Percentiles rank a stretch among this genome's conserved stretches.
phyloP scores from a whole-genome alignment of 2,797 vertebrate species.

The Atherinosoma microstoma region DNA sequence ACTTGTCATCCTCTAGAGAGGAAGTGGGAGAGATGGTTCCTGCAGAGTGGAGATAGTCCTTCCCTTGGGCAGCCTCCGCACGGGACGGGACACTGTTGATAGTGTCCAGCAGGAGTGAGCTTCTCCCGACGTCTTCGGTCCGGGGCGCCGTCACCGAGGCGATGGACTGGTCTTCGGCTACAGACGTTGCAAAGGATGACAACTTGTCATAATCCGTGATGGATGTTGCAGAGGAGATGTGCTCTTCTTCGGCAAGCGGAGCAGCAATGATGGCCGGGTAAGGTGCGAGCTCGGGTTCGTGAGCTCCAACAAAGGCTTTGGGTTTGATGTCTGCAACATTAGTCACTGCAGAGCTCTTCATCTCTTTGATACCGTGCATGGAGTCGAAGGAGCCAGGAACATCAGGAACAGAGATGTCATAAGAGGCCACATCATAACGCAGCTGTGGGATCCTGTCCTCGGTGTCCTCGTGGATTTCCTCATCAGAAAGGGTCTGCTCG shows the following conservation, averaged over 20 bases:
- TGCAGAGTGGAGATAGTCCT: constrained; percentile 95
- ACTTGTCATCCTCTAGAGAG: constrained; percentile 97
- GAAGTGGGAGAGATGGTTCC: constrained; percentile 98
- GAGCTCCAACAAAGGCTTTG: constrained; percentile 83
- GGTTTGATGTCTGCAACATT: constrained; percentile 79
- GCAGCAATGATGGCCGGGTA: constrained; percentile 92
- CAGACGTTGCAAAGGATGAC: constrained; percentile 96
- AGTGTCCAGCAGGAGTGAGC: constrained; percentile 91
- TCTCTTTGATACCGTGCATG: constrained; percentile 85
- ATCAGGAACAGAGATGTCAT: constrained; percentile 90
- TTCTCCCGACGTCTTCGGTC: constrained; percentile 93
- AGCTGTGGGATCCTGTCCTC: constrained; percentile 92
- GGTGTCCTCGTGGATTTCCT: constrained; percentile 95
- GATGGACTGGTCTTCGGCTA: constrained; percentile 96
- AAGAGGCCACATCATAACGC: constrained; percentile 87
- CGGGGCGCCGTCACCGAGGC: constrained; percentile 95
- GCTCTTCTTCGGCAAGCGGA: constrained; percentile 97
- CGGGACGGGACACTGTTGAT: constrained; percentile 90
- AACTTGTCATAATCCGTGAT: constrained; percentile 99
- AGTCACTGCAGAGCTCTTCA: constrained; percentile 79
- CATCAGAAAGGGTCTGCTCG: constrained; percentile 97
- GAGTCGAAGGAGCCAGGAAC: constrained; percentile 88
- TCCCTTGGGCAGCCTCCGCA: constrained; percentile 91
- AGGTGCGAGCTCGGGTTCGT: constrained; percentile 86
- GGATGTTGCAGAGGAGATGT: constrained; percentile 97